Conservation (phyloP, 2,113 vertebrate genomes). For the Platichthys stellatus region DNA sequence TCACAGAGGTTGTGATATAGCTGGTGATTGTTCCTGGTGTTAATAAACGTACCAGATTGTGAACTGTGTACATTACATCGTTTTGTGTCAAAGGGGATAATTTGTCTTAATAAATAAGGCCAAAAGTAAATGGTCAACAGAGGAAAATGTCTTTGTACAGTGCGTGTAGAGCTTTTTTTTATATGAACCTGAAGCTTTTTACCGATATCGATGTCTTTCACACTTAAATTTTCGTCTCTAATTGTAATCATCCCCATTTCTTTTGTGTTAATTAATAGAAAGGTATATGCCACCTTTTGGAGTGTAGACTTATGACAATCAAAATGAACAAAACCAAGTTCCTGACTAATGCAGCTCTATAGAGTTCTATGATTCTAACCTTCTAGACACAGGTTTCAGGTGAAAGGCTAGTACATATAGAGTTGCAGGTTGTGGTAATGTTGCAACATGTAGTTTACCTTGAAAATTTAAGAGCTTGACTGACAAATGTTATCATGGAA, state of each 20-base stretch:
- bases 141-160: not conserved
- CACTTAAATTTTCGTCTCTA: no score
- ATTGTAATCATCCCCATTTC: no score
- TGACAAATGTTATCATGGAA: no score
- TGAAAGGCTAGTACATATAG: no score
- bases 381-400: no score
- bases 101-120: not conserved
- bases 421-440: no score
- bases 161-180: not conserved
- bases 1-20: constrained; percentile 51
- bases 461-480: no score
- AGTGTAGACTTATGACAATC: not conserved
- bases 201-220: not conserved
- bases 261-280: not conserved
- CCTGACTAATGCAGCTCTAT: no score
- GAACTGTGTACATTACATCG: constrained; percentile 7
- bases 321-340: no score
- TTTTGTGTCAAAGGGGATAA: not conserved
- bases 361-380: no score
- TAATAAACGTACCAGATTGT: constrained; percentile 61
- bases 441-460: no score
- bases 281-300: not conserved
- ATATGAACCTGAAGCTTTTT: not conserved
- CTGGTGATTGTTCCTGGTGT: constrained; percentile 54
- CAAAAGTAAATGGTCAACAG: not conserved